A percentile compares a stretch with the other conserved stretches of the same genome.
Conservation (phyloP, 2,797 vertebrate genomes). For the Propithecus perrieri region DNA sequence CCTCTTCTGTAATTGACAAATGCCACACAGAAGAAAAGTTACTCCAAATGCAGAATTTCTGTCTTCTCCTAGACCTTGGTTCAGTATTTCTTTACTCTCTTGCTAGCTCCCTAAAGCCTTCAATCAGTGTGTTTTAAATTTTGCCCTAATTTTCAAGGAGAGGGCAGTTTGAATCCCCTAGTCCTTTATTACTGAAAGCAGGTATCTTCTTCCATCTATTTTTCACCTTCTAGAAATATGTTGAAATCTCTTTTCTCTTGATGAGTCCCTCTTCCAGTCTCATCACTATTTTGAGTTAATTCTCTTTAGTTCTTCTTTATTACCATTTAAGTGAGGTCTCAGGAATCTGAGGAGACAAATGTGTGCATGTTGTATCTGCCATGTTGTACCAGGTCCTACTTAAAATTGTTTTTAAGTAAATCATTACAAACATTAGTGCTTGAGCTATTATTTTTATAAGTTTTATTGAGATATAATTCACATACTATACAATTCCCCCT, state of each 20-base stretch:
- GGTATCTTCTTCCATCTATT: not conserved
- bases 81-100: not conserved
- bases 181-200: not conserved
- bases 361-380: not conserved
- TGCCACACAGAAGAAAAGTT: not conserved
- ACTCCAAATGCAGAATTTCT: not conserved
- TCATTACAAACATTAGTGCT: not conserved
- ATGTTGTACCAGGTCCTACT: not conserved
- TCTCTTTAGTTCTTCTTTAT: not conserved
- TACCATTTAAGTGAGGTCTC: not conserved
- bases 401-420: constrained; percentile 36
- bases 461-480: not conserved
- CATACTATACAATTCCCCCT: not conserved
- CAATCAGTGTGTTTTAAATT: not conserved
- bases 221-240: constrained; percentile 8
- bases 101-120: not conserved
- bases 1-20: not conserved
- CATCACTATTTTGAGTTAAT: not conserved
- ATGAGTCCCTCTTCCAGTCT: not conserved
- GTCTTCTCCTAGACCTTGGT: not conserved
- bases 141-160: not conserved
- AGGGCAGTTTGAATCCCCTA: not conserved
- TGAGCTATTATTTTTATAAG: constrained; percentile 31
- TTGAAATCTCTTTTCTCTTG: constrained; percentile 11
- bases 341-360: not conserved